phyloP scores from a whole-genome alignment of 1,140 invertebrate genomes.

The Drosophila neocordata region DNA sequence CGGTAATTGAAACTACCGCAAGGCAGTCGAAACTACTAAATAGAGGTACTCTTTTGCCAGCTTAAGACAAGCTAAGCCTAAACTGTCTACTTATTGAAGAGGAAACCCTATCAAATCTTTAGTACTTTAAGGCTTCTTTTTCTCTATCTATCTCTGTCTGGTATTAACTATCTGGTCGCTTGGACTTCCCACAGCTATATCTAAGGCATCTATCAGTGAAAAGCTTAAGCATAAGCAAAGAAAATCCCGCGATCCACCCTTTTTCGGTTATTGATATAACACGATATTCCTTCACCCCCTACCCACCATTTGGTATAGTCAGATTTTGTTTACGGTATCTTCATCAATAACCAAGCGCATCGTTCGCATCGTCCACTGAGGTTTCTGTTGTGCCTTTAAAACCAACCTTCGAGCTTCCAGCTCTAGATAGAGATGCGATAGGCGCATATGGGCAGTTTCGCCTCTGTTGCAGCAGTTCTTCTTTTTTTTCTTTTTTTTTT shows the following conservation, averaged over 20 bases:
- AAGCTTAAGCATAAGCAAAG: conserved; percentile 5
- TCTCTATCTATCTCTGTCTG: conserved; percentile 17
- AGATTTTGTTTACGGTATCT: conserved; percentile 72
- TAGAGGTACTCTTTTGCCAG: conserved; percentile 4
- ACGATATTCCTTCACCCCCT: conserved; percentile 55
- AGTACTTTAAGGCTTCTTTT: conserved; percentile 50
- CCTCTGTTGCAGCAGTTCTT: conserved; percentile 43
- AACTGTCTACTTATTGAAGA: conserved; percentile 38
- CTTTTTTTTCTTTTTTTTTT: conserved; percentile 33
- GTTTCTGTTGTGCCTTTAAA: conserved; percentile 23
- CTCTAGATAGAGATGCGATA: conserved; percentile 77
- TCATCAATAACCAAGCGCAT: conserved; percentile 78
- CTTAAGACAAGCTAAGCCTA: conserved; percentile 43
- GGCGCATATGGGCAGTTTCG: conserved; percentile 76
- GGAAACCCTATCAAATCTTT: conserved; percentile 55
- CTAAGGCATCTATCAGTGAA: conserved; percentile 21
- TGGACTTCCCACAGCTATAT: conserved; percentile 6
- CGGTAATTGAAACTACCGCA: conserved; percentile 78
- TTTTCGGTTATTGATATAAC: conserved; percentile 82
- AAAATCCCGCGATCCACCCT: conserved; percentile 67
- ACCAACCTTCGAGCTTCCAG: conserved; percentile 34
- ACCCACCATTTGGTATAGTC: conserved; percentile 2
- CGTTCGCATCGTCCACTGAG: conserved; percentile 59
- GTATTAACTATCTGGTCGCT: neutral
- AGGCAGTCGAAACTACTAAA: conserved; percentile 13